Conservation (phyloP, 1,140 invertebrate genomes). For the Arion vulgaris region DNA sequence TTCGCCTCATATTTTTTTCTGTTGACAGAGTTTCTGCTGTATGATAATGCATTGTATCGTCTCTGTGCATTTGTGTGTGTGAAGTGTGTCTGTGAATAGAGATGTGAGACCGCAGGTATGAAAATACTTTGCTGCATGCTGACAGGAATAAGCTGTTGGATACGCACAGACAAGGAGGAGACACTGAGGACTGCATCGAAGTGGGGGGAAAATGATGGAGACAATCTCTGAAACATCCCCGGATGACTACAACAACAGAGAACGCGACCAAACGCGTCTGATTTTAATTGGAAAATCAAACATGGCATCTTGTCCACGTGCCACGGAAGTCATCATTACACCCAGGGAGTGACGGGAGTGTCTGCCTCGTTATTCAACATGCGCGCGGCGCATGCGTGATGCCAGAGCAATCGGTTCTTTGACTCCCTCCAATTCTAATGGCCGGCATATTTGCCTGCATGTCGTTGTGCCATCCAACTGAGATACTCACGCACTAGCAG, state of each 20-base stretch:
- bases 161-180: neutral
- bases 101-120: neutral
- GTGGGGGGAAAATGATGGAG: neutral
- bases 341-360: neutral
- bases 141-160: neutral
- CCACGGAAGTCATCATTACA: slow-evolving; percentile 33
- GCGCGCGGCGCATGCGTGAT: slow-evolving; percentile 26
- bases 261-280: slow-evolving; percentile 19
- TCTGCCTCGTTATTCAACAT: slow-evolving; percentile 22
- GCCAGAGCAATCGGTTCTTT: slow-evolving; percentile 10
- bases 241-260: neutral
- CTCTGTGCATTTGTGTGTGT: neutral
- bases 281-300: slow-evolving; percentile 39
- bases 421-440: slow-evolving; percentile 7
- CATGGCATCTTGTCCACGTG: slow-evolving; percentile 31
- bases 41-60: neutral
- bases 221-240: neutral
- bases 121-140: neutral
- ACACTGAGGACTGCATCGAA: neutral
- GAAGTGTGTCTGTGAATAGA: neutral
- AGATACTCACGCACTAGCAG: neutral
- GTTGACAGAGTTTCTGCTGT: neutral
- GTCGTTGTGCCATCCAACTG: neutral
- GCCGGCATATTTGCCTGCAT: slow-evolving; percentile 21
- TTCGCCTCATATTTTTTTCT: neutral